Base-by-base conservation (phyloP, 1,140 invertebrate genomes). In the Drosophila guanche region DNA sequence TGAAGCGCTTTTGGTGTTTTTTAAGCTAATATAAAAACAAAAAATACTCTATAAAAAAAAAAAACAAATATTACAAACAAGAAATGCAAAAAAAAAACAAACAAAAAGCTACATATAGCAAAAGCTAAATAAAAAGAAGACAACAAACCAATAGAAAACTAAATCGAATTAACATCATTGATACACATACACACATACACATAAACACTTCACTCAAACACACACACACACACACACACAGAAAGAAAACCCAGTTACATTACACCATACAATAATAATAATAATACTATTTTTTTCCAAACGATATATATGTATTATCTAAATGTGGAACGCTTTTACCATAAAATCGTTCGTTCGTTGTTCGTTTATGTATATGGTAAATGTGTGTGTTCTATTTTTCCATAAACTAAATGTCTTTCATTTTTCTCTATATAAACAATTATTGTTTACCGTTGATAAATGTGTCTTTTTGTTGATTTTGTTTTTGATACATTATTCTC, bases 301-400 rank as follows among this genome's bases (percentile, higher is more conserved):
- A 81, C 68, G 63, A 88, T 88, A 83, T 88, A 88, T 88, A 88
- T 88, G 79, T 88, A 81, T 79, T 88, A 88, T 88, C 83, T 90
- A 90, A 90, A 90, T 90, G 89, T 90, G 89, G 89, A 90, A 90
- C 89, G 89, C 89, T 90, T 90, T 90, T 90, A 90, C 65, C 89
- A 90, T 90, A 90, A 37, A 90, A 90, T 89, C 77, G 83, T 88
- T 88, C 83, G 83, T 88, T 88, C 83, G 80, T 89, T 90, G 86
- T 90, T 90, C 81, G 80, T 89, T 89, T 89, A 89, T 89, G 85
- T 89, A 85, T 85, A 89, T 89, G 85, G 77, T 89, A 89, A 85
- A 81, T 89, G 81, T 90, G 76, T 81, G 83, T 88, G 81, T 88
- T 80, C 63, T 90, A 77, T 70, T 85, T 89, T 90, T 86, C 55